Conservation (phyloP, 2,888 invertebrate species). For the Polyommatus icarus region DNA sequence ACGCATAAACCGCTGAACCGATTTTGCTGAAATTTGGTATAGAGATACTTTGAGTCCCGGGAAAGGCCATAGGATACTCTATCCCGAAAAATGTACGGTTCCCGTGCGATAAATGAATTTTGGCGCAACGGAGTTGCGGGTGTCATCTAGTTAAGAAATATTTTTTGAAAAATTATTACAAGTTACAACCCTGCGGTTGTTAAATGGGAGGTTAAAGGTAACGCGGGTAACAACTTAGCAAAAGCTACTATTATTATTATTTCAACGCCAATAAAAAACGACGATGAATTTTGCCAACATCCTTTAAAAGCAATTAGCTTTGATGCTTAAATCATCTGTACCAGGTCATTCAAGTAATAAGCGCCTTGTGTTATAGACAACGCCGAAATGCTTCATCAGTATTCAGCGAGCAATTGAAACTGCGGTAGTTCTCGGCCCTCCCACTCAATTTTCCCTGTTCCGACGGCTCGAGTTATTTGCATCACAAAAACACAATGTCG, state of each 20-base stretch:
- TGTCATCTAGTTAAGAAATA: too few relatives aligned
- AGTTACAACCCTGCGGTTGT: too few relatives aligned
- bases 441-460: constrained; percentile 78
- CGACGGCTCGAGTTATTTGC: constrained; percentile 78
- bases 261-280: not conserved
- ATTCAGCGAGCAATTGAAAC: constrained; percentile 70
- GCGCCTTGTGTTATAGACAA: constrained; percentile 50
- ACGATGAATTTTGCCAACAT: not conserved
- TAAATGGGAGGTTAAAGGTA: too few relatives aligned
- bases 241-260: not conserved
- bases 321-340: not conserved
- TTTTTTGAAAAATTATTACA: too few relatives aligned
- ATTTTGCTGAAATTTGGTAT: too few relatives aligned
- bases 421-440: constrained; percentile 73
- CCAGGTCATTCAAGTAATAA: constrained; percentile 38
- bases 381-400: constrained; percentile 72
- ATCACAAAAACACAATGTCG: constrained; percentile 80
- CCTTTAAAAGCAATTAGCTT: not conserved
- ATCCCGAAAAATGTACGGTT: too few relatives aligned
- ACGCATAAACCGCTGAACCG: too few relatives aligned
- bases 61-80: too few relatives aligned
- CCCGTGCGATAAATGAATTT: too few relatives aligned
- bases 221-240: not conserved
- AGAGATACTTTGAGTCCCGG: too few relatives aligned
- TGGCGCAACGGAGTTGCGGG: too few relatives aligned